Base-by-base conservation (phyloP, 92 coral and sea anemone species). In the Phymanthus crucifer region DNA sequence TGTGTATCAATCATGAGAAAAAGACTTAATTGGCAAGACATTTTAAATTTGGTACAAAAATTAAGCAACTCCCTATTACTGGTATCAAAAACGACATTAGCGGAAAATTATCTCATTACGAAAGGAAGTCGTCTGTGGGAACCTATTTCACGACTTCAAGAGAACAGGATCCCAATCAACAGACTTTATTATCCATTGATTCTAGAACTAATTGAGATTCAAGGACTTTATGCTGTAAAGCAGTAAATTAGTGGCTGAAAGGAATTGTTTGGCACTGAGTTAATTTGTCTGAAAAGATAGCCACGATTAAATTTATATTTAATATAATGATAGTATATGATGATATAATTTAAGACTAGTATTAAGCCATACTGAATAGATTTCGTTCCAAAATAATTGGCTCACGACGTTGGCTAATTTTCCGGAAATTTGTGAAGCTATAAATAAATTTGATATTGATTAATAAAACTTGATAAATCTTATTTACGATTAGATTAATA, bases 201-300 rank as follows among this genome's bases (percentile, higher is more conserved):
- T 66, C 32, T 9, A 66, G 35, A 34, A 32, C 47, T 69, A 69
- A 69, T 34, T 69, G 40, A 34, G 73, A 69, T 69, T 38, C 73
- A 69, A 69, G 14, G 35, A 34, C n/a, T 69, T 34, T 10, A 8
- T 12, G 32, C 24, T 69, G 16, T 16, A 69, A 4, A 69, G 35
- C 73, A 69, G 43, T 34, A 69, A 69, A 69, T 69, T 69, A 69
- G 35, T 26, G 46, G 35, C 45, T 69, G 73, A 69, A 69, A 69
- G 73, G 46, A 69, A 47, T 69, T 69, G 35, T 69, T 69, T 34
- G 35, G 32, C 71, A n/a, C n/a, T n/a, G 73, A 69, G 73, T 69
- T 34, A 6, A 34, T 69, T 69, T 69, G 40, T 24, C 26, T 69
- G 47, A 11, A 4, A 69, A 32, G 34, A 66, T 29, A 21, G 71